phyloP scores from a whole-genome alignment of 2,797 vertebrate species.

The Lacerta bilineata region DNA sequence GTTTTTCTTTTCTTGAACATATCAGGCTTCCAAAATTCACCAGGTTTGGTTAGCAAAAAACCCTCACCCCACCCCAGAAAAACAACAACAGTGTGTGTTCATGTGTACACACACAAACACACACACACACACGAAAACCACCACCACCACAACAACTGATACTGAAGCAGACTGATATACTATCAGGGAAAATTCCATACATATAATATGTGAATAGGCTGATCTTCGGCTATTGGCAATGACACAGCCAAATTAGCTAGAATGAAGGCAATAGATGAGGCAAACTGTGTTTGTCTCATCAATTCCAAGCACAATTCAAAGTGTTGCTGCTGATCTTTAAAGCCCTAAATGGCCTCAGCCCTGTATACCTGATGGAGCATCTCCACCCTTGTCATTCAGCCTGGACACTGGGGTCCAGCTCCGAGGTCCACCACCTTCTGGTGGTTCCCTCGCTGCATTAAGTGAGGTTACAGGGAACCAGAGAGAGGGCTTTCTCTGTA shows the following conservation, averaged over 20 bases:
- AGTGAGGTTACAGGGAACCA: too few relatives aligned
- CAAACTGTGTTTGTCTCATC: neutral
- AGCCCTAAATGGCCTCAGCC: too few relatives aligned
- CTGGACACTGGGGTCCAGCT: too few relatives aligned
- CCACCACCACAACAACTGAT: neutral
- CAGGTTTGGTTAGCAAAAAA: neutral
- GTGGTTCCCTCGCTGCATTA: too few relatives aligned
- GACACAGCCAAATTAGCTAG: neutral
- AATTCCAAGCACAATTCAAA: neutral
- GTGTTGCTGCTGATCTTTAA: too few relatives aligned
- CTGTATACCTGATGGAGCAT: too few relatives aligned
- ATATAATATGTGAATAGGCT: neutral
- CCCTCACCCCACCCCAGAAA: too few relatives aligned
- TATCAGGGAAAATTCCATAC: constrained; percentile 20
- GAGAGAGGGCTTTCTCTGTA: too few relatives aligned
- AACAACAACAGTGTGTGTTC: too few relatives aligned
- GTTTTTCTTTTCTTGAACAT: constrained; percentile 37
- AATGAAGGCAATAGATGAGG: neutral
- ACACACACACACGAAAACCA: neutral
- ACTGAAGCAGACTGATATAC: neutral
- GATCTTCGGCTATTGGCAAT: neutral
- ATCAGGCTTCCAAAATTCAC: neutral
- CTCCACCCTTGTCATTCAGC: too few relatives aligned
- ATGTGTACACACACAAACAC: too few relatives aligned
- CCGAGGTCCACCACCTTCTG: too few relatives aligned